A percentile compares a stretch with the other conserved stretches of the same genome.
Conservation (phyloP, 53 echinoderm and acorn worm genomes). For the Pentamera pediparva region DNA sequence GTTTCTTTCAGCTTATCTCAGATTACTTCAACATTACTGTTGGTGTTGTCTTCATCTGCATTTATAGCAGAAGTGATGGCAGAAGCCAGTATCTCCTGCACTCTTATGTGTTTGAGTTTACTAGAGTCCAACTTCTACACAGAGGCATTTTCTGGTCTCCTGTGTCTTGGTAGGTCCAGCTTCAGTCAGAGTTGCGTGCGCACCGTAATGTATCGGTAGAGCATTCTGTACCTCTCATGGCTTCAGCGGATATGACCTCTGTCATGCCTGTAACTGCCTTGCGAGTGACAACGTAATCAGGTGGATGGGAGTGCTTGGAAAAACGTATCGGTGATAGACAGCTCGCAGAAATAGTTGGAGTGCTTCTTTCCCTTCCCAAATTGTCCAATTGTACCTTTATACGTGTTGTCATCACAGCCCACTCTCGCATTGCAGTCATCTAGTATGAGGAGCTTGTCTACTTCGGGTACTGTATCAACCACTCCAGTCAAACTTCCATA, state of each 20-base stretch:
- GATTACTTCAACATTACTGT: background rate
- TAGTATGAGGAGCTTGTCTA: background rate
- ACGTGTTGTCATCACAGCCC: background rate
- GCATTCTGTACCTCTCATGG: background rate
- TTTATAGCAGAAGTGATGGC: background rate
- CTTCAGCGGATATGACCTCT: background rate
- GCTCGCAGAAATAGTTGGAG: background rate
- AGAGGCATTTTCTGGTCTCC: conserved; percentile 27
- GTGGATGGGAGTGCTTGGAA: background rate
- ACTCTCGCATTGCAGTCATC: background rate
- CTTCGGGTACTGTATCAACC: background rate
- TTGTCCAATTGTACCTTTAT: background rate
- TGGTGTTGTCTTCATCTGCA: background rate
- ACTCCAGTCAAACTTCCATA: background rate
- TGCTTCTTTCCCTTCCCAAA: background rate
- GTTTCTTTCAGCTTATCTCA: conserved; percentile 11
- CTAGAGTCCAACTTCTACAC: conserved; percentile 17
- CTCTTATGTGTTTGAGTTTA: background rate
- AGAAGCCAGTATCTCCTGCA: background rate
- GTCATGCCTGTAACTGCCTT: too few species aligned
- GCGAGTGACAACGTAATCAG: background rate
- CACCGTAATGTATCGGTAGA: conserved; percentile 42
- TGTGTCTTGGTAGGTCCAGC: conserved; percentile 3
- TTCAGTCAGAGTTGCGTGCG: conserved; percentile 31
- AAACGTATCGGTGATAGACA: background rate